Evolutionary conservation across 2,113 vertebrate species (phyloP).

Genomic region (Acrocephalus kingi): DNA sequence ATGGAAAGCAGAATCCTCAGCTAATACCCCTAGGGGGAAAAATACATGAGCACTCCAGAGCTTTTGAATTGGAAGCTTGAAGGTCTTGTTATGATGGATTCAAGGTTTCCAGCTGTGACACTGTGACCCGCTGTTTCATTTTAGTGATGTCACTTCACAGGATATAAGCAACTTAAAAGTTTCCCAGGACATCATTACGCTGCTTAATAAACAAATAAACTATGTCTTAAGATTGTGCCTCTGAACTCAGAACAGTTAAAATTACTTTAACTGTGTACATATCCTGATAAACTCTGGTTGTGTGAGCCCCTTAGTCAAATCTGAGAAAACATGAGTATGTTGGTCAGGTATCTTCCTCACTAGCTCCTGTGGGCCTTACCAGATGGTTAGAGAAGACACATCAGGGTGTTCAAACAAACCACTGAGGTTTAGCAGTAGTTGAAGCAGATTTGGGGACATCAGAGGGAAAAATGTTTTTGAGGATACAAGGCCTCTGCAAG

Average conservation of each 20-base stretch:
- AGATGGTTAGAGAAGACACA: not conserved
- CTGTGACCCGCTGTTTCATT: conserved; percentile 31
- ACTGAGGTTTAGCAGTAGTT: not conserved
- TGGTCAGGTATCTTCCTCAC: not conserved
- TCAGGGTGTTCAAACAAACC: not conserved
- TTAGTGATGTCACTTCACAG: conserved; percentile 60
- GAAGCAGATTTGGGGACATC: not conserved
- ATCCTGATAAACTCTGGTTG: not conserved
- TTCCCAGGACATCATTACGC: conserved; percentile 60
- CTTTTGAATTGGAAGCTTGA: conserved; percentile 35
- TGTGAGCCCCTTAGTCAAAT: not conserved
- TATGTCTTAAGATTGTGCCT: not conserved
- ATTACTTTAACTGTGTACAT: not conserved
- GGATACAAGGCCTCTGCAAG: not conserved
- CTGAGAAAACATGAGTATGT: not conserved
- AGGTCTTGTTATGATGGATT: conserved; percentile 52
- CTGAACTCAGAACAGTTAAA: conserved; percentile 39
- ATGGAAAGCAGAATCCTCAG: not conserved
- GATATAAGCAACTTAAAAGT: conserved; percentile 54
- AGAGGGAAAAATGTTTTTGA: not conserved
- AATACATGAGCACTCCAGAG: conserved; percentile 4
- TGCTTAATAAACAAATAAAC: conserved; percentile 57
- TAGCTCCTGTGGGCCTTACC: not conserved
- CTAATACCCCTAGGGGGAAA: not conserved
- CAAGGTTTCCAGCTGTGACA: conserved; percentile 67